Evolutionary conservation across 2,113 vertebrate species (phyloP).

Genomic region (Rhynchomys soricoides): DNA sequence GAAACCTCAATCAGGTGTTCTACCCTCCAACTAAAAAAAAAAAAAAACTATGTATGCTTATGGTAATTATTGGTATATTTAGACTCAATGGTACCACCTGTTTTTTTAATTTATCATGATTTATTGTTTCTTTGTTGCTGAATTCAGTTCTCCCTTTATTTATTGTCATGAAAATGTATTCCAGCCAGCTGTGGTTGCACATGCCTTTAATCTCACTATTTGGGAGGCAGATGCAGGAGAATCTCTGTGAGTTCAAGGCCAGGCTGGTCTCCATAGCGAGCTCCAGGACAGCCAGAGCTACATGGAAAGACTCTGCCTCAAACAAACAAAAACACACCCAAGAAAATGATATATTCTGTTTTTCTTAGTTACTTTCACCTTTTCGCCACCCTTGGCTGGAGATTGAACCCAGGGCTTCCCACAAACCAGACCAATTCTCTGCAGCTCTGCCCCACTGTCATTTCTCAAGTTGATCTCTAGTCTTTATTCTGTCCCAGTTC

Average conservation of each 20-base stretch:
- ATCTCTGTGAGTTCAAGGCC: neutral
- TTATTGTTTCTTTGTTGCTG: conserved; percentile 17
- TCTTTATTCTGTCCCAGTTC: neutral
- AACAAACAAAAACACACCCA: neutral
- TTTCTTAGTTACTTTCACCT: neutral
- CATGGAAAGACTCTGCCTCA: neutral
- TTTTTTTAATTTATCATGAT: conserved; percentile 6
- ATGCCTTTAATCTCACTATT: neutral
- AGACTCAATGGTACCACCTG: neutral
- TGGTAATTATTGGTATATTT: conserved; percentile 23
- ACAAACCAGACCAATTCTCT: no score
- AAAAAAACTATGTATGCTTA: conserved; percentile 30
- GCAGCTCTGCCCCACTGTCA: no score
- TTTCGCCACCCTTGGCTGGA: no score
- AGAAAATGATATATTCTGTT: neutral
- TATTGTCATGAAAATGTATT: neutral
- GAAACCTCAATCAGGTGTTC: neutral
- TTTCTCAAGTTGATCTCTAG: neutral
- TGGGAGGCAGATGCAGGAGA: neutral
- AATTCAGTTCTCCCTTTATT: neutral
- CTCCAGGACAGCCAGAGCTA: neutral
- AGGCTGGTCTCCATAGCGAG: neutral
- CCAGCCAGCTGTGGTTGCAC: accelerated
- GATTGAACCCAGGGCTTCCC: no score
- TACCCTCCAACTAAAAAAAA: conserved; percentile 29